Percentiles rank a stretch among this genome's conserved stretches.
Conservation (phyloP, 2,113 vertebrate species). For the Probosciger aterrimus region DNA sequence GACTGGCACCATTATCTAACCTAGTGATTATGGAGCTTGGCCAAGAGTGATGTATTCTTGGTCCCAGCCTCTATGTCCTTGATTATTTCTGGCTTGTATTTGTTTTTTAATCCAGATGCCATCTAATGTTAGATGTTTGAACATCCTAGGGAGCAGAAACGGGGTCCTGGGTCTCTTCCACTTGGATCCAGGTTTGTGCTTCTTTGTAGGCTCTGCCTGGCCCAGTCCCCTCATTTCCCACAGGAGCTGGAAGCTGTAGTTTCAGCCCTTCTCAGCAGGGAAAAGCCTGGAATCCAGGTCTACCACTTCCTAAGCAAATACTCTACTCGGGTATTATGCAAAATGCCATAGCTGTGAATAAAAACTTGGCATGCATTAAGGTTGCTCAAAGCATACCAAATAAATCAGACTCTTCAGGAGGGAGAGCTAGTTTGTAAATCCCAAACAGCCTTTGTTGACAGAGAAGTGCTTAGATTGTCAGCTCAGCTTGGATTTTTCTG, state of each 20-base stretch:
- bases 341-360: conserved; percentile 16
- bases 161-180: not conserved
- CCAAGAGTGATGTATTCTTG: conserved; percentile 15
- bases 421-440: conserved; percentile 46
- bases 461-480: conserved; percentile 59
- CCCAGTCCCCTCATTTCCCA: not conserved
- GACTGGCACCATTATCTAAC: conserved; percentile 3
- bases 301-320: conserved; percentile 22
- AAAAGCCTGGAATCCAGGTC: conserved; percentile 23
- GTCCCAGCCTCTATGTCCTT: not conserved
- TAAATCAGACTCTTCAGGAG: conserved; percentile 43
- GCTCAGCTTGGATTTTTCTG: conserved; percentile 55
- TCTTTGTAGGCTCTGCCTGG: not conserved
- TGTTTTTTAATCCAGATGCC: not conserved
- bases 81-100: conserved; percentile 34
- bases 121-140: not conserved
- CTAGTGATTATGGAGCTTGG: conserved; percentile 8
- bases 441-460: conserved; percentile 50
- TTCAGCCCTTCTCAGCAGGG: not conserved
- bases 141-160: not conserved
- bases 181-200: not conserved
- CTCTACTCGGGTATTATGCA: not conserved
- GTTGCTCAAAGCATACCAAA: conserved; percentile 22
- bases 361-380: conserved; percentile 21
- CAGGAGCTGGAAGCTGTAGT: not conserved